Evolutionary conservation across 1,140 invertebrate genomes (phyloP), one percentile per base, ranked within the genome.

Genomic region (Globodera ellingtonae): DNA sequence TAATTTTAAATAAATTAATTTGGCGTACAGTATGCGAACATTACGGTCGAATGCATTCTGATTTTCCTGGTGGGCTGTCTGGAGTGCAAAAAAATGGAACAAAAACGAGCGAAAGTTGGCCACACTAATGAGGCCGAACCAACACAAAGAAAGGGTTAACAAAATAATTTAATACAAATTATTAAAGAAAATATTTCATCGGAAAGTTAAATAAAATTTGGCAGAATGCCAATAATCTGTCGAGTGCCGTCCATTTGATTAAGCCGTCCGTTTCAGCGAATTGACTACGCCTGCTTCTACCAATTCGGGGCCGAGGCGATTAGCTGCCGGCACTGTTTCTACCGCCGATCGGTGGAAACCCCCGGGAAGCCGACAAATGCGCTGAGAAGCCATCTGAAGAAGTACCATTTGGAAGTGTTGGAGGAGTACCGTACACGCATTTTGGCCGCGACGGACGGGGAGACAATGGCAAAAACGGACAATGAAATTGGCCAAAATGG

Each of bases 301-400:
- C 21, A 56, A 18, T 75, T 75, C 46, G 47, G 6, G 15, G 48
- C 56, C 44, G 65, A 75, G 18, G 46, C 50, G 44, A 75, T 75
- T 47, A 18, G 50, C 8, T 75, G 73, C 9, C 73, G 73, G 56
- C 65, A 75, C 65, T 75, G 73, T 24, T 8, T 48, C 18, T 75
- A 75, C 6, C 56, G 65, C 35, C 56, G 46, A 21, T 62, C 46
- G 65, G 18, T 47, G 6, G 46, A 75, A n/a, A 46, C 18, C 15
- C 56, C 56, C 0, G 46, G 56, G 6, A 75, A 75, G 47, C 18
- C 50, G 65, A 75, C 73, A n/a, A 75, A 75, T 47, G 73, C 73
- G 15, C 48, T 75, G 18, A 75, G 73, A 56, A 75, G 73, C 65
- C 73, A 75, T 75, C 65, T 75, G 65, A 75, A 75, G 48, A 75